A percentile compares a stretch with the other conserved stretches of the same genome.
These are phyloP conservation scores for Leucania comma DNA, from an alignment of 2,888 invertebrate genomes.

Conservation along the genomic window DNA sequence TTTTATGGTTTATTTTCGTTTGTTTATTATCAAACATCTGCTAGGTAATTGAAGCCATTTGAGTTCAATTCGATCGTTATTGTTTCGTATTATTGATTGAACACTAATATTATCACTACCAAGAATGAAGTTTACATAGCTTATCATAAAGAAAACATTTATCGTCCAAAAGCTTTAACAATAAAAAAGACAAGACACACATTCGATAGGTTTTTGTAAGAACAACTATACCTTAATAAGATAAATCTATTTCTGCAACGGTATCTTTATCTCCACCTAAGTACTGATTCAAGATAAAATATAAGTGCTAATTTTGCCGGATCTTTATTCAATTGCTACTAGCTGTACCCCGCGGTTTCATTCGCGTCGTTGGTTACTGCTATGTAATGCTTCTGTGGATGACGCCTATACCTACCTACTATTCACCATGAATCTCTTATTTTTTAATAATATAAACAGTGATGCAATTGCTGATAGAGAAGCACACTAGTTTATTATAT, in stretches of 20 bases:
- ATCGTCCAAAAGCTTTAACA: background rate
- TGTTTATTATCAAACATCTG: background rate
- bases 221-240: no score
- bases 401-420: no score
- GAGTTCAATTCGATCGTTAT: background rate
- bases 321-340: background rate
- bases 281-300: background rate
- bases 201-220: no score
- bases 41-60: slow-evolving; percentile 29
- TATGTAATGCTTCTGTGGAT: no score
- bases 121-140: background rate
- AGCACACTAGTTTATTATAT: no score
- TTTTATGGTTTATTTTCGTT: slow-evolving; percentile 8
- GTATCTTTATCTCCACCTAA: background rate
- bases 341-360: no score
- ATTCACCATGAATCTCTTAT: no score
- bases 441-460: no score
- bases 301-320: background rate
- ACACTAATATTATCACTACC: slow-evolving; percentile 5
- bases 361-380: no score
- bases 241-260: background rate
- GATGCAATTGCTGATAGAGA: no score
- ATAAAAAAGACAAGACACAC: no score
- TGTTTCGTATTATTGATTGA: background rate
- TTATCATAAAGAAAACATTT: background rate